A percentile compares a stretch with the other conserved stretches of the same genome.
These are phyloP conservation scores for Melitaea cinxia DNA, from an alignment of 1,140 invertebrate genomes.

Conservation along the genomic window DNA sequence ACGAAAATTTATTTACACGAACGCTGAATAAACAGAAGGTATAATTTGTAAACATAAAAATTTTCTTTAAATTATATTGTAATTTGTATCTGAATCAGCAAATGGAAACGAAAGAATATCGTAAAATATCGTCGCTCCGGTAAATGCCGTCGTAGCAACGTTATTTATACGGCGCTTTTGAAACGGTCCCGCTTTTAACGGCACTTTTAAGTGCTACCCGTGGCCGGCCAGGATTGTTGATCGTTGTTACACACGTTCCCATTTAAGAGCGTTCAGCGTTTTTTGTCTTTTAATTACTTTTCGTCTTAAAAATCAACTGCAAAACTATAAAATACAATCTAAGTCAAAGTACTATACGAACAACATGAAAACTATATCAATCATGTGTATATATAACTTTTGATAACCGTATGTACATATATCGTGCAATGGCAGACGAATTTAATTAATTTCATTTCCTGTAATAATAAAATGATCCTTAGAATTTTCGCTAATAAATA, in stretches of 20 bases:
- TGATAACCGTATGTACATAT: no score
- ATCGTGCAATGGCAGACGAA: no score
- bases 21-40: slow-evolving; percentile 2
- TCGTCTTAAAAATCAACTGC: not conserved
- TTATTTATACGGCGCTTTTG: slow-evolving; percentile 76
- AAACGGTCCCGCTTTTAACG: slow-evolving; percentile 74
- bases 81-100: slow-evolving; percentile 43
- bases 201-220: slow-evolving; percentile 74
- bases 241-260: slow-evolving; percentile 37
- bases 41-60: slow-evolving; percentile 11
- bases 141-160: slow-evolving; percentile 64
- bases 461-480: no score
- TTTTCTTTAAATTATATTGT: slow-evolving; percentile 16
- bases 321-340: no score
- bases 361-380: no score
- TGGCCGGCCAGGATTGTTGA: slow-evolving; percentile 55
- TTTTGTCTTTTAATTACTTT: slow-evolving; percentile 13
- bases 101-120: slow-evolving; percentile 69
- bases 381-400: no score
- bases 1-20: not conserved
- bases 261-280: slow-evolving; percentile 24
- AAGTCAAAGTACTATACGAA: no score
- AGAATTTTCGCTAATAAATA: no score
- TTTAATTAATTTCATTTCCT: no score
- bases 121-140: slow-evolving; percentile 66